Evolutionary conservation across 64 coral and sea anemone species (phyloP), one percentile per base, ranked within the genome.

Genomic region (Pachyseris speciosa): DNA sequence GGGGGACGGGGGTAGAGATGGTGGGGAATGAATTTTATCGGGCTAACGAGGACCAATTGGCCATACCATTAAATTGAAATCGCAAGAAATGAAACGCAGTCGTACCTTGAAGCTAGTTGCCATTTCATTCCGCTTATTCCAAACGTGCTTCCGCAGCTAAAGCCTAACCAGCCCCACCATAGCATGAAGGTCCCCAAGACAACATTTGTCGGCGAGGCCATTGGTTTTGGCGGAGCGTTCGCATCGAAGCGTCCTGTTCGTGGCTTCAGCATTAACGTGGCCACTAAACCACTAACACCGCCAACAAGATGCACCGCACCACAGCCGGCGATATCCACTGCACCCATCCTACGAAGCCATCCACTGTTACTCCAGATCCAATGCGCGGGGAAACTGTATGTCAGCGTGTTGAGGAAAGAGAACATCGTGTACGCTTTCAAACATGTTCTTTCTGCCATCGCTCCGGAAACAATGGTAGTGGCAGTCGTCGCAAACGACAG

Each of bases 151-250:
- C 93, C 93, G 37, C 93, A 95, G 70, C 91, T 95, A 41, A 95
- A 95, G 0, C 93, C 93, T 16, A 95, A 63, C 93, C 93, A 95
- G 1, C 93, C 93, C 93, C 93, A 95, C 93, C 93, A 95, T 9
- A 95, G 30, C 93, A 95, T 95, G 25, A 95, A 95, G 2, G 93
- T 95, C 15, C 93, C 93, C 26, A 95, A 49, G 32, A 95, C 63
- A 11, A 95, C 93, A 65, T 95, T 95, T 15, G 93, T 90, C 5
- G 57, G 93, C n/a, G 93, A 95, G 22, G 79, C 81, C 80, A 89
- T 86, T 34, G 70, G 87, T 67, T 53, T 24, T 29, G 17, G 69
- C 34, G 36, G 49, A 41, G 49, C 44, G 6, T 67, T 65, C 22
- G 30, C 4, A 42, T 90, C 41, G 52, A 86, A 95, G 40, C 88